Base-by-base conservation (phyloP, 2,797 vertebrate genomes). In the Chiroxiphia lanceolata region DNA sequence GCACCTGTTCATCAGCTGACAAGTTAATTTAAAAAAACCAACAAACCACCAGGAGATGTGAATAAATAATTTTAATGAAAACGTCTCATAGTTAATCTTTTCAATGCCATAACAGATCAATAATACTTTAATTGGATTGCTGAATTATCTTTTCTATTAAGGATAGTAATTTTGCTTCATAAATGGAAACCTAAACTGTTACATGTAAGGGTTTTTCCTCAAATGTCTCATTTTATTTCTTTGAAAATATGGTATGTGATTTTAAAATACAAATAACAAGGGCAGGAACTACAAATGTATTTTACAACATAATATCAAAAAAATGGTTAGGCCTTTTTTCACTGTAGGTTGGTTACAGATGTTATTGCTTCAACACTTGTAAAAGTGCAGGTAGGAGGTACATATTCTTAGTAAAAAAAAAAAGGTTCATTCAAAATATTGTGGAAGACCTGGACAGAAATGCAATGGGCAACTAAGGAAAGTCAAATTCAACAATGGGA, bases 191-290 rank as follows among this genome's bases (percentile, higher is more conserved):
- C 21, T 81, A 54, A 94, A 90, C 40, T 77, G 33, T 42, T 93
- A 54, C 51, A 64, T 86, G 51, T 63, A 21, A 53, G 18, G n/a
- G 1, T 13, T 54, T 79, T 80, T 56, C 38, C 78, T 89, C 31
- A 60, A 82, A 45, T 78, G 21, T 85, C 42, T 93, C 38, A 79
- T 48, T 84, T 94, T 92, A 63, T 60, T 93, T 90, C 60, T 95
- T 94, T 94, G 82, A 96, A 96, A 88, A 87, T 63, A 68, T 4
- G 29, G 12, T 11, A 42, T 34, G 9, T 44, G 67, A 92, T 47
- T 95, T 95, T 90, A 87, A 96, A 94, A 63, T 69, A 77, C 53
- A 94, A 95, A 93, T 90, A 97, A 75, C 23, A 25, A 67, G 9
- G 34, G 20, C 26, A 90, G 51, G 38, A 93, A 51, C 33, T 72